Conservation (phyloP, 2,797 vertebrate genomes). For the Hippopotamyrus pictus region DNA sequence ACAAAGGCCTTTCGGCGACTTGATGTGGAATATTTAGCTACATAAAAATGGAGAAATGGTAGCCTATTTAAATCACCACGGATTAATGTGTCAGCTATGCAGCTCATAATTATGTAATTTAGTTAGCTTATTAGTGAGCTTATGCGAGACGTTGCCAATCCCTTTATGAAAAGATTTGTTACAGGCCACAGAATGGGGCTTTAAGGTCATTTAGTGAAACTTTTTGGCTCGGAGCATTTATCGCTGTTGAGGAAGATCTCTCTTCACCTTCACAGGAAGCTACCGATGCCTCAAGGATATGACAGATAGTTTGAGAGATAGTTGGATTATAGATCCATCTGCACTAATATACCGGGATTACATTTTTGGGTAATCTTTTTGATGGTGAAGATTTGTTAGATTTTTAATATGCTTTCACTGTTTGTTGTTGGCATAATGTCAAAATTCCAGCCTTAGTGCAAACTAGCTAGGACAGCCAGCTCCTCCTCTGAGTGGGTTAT, state of each 20-base stretch:
- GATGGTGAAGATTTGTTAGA: not conserved
- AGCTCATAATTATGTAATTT: not conserved
- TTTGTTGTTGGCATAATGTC: not conserved
- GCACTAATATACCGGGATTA: not conserved
- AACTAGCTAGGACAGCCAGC: not conserved
- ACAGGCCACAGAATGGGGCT: not conserved
- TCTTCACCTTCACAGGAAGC: not conserved
- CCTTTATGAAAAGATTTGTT: conserved; percentile 12
- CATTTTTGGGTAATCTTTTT: not conserved
- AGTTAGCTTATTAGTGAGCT: conserved; percentile 2
- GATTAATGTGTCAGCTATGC: conserved; percentile 3
- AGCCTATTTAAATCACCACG: not conserved
- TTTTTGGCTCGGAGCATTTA: not conserved
- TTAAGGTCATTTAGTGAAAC: not conserved
- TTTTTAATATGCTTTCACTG: not conserved
- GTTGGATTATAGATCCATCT: not conserved
- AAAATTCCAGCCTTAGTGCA: not conserved
- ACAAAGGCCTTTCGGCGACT: not conserved
- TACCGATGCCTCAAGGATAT: not conserved
- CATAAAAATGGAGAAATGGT: not conserved
- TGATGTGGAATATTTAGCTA: not conserved
- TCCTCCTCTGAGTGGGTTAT: not conserved
- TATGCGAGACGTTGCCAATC: not conserved
- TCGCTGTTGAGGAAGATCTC: not conserved
- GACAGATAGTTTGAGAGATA: not conserved